phyloP scores from a whole-genome alignment of 64 coral and sea anemone species.

The Montipora capricornis region DNA sequence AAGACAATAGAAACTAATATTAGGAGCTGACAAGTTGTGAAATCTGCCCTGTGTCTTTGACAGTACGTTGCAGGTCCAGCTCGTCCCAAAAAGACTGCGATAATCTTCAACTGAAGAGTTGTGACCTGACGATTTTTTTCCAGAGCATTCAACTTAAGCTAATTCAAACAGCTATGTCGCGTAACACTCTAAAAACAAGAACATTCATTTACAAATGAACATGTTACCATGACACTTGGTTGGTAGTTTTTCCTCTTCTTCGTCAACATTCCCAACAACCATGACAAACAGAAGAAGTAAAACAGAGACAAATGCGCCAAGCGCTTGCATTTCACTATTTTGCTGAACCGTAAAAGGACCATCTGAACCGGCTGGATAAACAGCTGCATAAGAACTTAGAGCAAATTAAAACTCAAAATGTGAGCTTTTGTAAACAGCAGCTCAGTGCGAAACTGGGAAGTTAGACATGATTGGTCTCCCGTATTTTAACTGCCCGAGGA shows the following conservation, averaged over 20 bases:
- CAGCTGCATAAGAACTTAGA: slow-evolving; percentile 10
- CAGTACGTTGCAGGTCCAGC: too few species aligned
- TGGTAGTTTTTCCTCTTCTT: slow-evolving; percentile 67
- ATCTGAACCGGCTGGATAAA: neutral
- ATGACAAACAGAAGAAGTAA: neutral
- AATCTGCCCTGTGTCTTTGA: too few species aligned
- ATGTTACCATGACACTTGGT: slow-evolving; percentile 65
- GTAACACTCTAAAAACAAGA: too few species aligned
- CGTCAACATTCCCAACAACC: slow-evolving; percentile 14
- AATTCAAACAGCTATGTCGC: too few species aligned
- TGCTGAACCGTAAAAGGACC: neutral
- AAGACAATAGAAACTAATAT: too few species aligned
- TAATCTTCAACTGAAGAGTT: too few species aligned
- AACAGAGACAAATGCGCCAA: slow-evolving; percentile 20
- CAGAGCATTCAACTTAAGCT: too few species aligned
- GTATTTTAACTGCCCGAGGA: neutral
- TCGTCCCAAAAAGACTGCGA: too few species aligned
- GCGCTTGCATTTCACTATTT: neutral
- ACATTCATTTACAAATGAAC: neutral
- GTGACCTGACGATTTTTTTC: too few species aligned
- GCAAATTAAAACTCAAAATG: neutral
- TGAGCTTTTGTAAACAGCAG: neutral
- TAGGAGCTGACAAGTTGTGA: too few species aligned
- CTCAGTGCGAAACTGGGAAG: slow-evolving; percentile 9
- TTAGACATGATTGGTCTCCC: slow-evolving; percentile 9